phyloP scores from a whole-genome alignment of 2,113 vertebrate species.

The Brienomyrus brachyistius region DNA sequence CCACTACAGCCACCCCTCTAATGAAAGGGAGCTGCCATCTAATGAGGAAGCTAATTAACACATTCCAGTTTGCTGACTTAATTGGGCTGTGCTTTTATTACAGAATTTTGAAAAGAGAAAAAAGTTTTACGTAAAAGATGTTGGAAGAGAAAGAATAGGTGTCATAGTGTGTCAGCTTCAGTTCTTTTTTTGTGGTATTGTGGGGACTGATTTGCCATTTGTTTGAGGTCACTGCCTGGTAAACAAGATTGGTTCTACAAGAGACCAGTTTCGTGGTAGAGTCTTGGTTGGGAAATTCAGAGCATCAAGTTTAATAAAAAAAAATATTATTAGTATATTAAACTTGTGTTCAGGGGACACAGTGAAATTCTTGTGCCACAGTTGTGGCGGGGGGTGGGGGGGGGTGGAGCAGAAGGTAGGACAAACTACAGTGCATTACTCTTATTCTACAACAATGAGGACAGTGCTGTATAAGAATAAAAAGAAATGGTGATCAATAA shows the following conservation, averaged over 20 bases:
- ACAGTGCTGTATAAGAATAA: neutral
- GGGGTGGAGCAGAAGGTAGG: neutral
- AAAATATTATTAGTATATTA: neutral
- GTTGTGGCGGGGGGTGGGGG: neutral
- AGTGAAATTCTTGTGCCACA: neutral
- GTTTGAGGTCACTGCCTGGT: neutral
- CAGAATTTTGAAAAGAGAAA: neutral
- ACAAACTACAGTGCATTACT: neutral
- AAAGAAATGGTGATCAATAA: neutral
- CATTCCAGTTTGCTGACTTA: constrained; percentile 75
- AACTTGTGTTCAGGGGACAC: neutral
- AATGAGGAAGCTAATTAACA: constrained; percentile 87
- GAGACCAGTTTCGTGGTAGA: neutral
- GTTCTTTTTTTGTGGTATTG: neutral
- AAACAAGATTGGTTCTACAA: neutral
- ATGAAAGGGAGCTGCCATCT: constrained; percentile 72
- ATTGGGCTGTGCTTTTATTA: constrained; percentile 64
- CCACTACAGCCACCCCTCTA: constrained; percentile 56
- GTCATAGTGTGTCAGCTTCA: neutral
- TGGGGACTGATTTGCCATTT: neutral
- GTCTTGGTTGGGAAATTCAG: neutral
- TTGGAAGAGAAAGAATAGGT: neutral
- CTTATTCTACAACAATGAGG: neutral
- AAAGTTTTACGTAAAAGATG: constrained; percentile 6
- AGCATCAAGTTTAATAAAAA: neutral